phyloP scores from a whole-genome alignment of 2,797 vertebrate genomes.

The Selene dorsalis region DNA sequence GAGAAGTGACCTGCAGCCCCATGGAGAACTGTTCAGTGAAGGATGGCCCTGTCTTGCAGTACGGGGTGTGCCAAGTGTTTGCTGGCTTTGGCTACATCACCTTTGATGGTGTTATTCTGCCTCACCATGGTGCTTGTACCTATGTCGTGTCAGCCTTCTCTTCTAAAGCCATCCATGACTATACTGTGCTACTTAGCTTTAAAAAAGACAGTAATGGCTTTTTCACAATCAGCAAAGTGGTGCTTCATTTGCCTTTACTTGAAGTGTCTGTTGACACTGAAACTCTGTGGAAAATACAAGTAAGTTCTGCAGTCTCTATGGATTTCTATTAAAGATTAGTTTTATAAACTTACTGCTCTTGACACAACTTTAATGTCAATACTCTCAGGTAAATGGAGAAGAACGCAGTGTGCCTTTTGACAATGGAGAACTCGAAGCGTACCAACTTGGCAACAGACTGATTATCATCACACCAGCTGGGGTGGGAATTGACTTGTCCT shows the following conservation, averaged over 20 bases:
- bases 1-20: slow-evolving; percentile 61
- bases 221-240: slow-evolving; percentile 18
- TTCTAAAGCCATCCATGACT: slow-evolving; percentile 14
- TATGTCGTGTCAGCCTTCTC: slow-evolving; percentile 38
- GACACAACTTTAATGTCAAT: background rate
- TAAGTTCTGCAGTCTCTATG: slow-evolving; percentile 19
- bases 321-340: background rate
- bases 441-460: slow-evolving; percentile 37
- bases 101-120: slow-evolving; percentile 45
- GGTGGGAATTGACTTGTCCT: slow-evolving; percentile 52
- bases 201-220: slow-evolving; percentile 7
- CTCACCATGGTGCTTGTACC: slow-evolving; percentile 49
- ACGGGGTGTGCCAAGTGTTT: slow-evolving; percentile 52
- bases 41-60: slow-evolving; percentile 24
- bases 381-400: slow-evolving; percentile 60
- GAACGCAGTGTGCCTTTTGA: slow-evolving; percentile 41
- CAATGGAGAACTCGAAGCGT: slow-evolving; percentile 29
- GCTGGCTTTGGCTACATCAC: slow-evolving; percentile 60
- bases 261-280: slow-evolving; percentile 41
- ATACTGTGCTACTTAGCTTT: slow-evolving; percentile 44
- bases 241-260: background rate
- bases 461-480: slow-evolving; percentile 43
- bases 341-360: too few species aligned
- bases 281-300: slow-evolving; percentile 50
- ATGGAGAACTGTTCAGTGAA: slow-evolving; percentile 58